phyloP scores from a whole-genome alignment of 2,888 invertebrate species.

The Bibio marci region DNA sequence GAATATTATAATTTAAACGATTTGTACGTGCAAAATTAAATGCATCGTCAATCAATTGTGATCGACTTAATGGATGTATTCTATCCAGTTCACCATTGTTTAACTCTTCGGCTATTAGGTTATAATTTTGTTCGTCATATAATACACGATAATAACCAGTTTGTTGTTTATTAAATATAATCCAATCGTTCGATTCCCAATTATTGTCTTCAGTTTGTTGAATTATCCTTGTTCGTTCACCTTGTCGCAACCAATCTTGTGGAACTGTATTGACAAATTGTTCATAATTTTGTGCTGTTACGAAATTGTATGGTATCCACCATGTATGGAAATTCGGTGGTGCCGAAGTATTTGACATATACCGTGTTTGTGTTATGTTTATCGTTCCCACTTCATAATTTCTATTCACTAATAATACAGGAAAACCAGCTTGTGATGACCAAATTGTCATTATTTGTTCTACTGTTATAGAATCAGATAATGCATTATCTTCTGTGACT shows the following conservation, averaged over 20 bases:
- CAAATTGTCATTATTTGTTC: constrained; percentile 35
- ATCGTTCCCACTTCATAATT: background rate
- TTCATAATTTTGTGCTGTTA: constrained; percentile 16
- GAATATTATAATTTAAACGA: background rate
- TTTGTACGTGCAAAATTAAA: constrained; percentile 30
- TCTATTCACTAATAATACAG: constrained; percentile 29
- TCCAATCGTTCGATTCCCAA: constrained; percentile 19
- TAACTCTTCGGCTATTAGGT: constrained; percentile 35
- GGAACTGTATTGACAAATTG: constrained; percentile 21
- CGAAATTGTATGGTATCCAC: constrained; percentile 24
- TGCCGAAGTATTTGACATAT: background rate
- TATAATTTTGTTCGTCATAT: constrained; percentile 52
- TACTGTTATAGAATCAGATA: constrained; percentile 15
- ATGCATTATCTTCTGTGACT: constrained; percentile 13
- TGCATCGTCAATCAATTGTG: constrained; percentile 74
- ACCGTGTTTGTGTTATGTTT: background rate
- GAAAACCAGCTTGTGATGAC: constrained; percentile 36
- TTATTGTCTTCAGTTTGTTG: background rate
- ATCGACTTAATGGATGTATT: constrained; percentile 62
- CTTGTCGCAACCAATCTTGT: constrained; percentile 8
- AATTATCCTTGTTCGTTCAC: background rate
- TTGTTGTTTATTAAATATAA: constrained; percentile 33
- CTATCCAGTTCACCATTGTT: constrained; percentile 15
- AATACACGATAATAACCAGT: constrained; percentile 43
- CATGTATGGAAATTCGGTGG: constrained; percentile 10